These are phyloP conservation scores for Caenorhabditis becei DNA, from an alignment of 2,888 invertebrate species.

Conservation along the genomic window DNA sequence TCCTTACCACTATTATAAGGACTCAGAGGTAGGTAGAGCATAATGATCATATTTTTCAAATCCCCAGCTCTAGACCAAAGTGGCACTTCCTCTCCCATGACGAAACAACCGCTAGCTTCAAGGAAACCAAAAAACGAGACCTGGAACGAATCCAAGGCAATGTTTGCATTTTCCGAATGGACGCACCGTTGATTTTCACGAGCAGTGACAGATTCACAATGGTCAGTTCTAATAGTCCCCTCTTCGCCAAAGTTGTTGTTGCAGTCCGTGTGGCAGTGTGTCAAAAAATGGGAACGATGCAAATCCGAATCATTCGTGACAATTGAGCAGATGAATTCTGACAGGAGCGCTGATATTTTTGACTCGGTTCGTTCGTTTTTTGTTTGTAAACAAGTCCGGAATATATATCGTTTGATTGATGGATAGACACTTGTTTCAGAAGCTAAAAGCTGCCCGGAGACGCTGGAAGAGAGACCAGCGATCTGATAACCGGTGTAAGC, in stretches of 20 bases:
- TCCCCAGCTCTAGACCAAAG: conserved; percentile 68
- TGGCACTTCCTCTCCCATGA: conserved; percentile 79
- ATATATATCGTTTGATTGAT: conserved; percentile 3
- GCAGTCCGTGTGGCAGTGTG: conserved; percentile 71
- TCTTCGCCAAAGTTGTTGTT: not conserved
- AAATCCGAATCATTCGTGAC: conserved; percentile 70
- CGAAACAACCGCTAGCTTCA: conserved; percentile 68
- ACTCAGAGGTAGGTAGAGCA: conserved; percentile 70
- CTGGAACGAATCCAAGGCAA: conserved; percentile 74
- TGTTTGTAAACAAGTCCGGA: not conserved
- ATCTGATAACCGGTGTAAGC: conserved; percentile 61
- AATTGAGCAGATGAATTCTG: conserved; percentile 69
- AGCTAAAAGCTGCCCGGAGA: conserved; percentile 56
- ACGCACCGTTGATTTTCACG: conserved; percentile 80
- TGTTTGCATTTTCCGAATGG: conserved; percentile 79
- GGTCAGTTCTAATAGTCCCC: conserved; percentile 53
- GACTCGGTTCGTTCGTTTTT: conserved; percentile 55
- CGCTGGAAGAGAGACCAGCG: conserved; percentile 61
- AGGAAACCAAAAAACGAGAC: conserved; percentile 70
- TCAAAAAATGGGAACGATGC: conserved; percentile 71
- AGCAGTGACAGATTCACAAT: conserved; percentile 78
- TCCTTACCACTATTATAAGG: conserved; percentile 77
- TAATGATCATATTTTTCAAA: not conserved
- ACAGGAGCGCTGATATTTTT: conserved; percentile 60
- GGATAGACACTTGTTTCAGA: conserved; percentile 42